Evolutionary conservation across 2,113 vertebrate species (phyloP), one percentile per base, ranked within the genome.

Genomic region (Sinocyclocheilus anshuiensis): DNA sequence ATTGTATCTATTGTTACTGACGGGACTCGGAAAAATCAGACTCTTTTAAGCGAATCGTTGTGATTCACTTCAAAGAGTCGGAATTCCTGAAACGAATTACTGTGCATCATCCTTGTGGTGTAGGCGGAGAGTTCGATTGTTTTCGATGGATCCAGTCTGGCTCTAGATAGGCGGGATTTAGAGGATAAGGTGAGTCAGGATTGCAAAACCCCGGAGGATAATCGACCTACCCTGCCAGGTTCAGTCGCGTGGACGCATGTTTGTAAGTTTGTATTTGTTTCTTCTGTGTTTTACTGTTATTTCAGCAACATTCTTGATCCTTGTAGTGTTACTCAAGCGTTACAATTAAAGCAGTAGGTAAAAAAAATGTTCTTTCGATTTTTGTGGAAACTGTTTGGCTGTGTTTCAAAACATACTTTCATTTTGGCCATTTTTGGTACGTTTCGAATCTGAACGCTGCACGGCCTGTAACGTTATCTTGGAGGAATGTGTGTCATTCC

Each of bases 161-260:
- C 36, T 22, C 20, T 42, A 20, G 33, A 71, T 67, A 55, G 82
- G 82, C 69, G 82, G 82, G 82, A 59, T 74, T 84, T 84, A 84
- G 81, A 42, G 22, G 29, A 74, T 75, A 84, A 84, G 69, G 82
- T 84, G 82, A 74, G 82, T 74, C 50, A 20, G 82, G 48, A 59
- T n/a, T 26, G 82, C 50, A 3, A 26, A 39, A 1, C 22, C 67
- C 6, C 29, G 22, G 67, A 6, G 20, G 82, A 74, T 2, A n/a
- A 2, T 57, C 11, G 33, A 72, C 50, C 50, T 22, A 39, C 67
- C 81, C 81, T 74, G 22, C 50, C 26, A 57, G 81, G 29, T 74
- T 83, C 69, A 72, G 50, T 36, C 61, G 63, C 45, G 24, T 36
- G 81, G 81, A 36, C 24, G 15, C 16, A 82, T 81, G 65, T 33